Conservation (phyloP, 2,113 vertebrate species). For the Formicarius rufipectus region DNA sequence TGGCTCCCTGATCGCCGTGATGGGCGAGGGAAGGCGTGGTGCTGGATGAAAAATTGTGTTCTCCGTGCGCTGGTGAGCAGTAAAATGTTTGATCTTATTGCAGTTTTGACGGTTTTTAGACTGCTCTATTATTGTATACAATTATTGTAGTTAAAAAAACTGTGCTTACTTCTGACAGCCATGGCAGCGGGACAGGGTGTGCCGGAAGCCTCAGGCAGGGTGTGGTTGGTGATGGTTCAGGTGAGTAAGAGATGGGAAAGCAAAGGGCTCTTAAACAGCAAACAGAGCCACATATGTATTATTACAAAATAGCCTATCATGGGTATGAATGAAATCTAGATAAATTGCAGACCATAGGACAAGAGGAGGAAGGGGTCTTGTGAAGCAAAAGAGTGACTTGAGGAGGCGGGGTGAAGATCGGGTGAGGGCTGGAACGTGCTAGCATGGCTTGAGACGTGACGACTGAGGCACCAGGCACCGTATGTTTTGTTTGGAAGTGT, state of each 20-base stretch:
- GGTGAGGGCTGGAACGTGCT: not conserved
- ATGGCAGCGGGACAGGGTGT: rapidly evolving
- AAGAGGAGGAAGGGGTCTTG: not conserved
- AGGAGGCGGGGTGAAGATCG: not conserved
- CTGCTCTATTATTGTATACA: not conserved
- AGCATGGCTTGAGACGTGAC: not conserved
- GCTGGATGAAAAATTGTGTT: not conserved
- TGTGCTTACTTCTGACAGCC: not conserved
- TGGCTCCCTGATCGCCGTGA: rapidly evolving
- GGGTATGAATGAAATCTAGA: not conserved
- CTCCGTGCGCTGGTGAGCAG: not conserved
- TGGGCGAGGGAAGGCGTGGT: not conserved
- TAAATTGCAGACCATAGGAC: not conserved
- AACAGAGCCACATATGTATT: not conserved
- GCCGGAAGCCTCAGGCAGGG: not conserved
- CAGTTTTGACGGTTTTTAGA: not conserved
- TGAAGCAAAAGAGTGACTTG: not conserved
- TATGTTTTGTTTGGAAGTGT: not conserved
- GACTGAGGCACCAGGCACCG: not conserved
- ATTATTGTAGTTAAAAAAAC: not conserved
- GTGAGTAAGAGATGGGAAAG: not conserved
- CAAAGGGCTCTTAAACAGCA: not conserved
- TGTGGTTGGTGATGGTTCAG: not conserved
- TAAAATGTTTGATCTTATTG: not conserved
- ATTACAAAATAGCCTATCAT: not conserved